phyloP scores from a whole-genome alignment of 2,888 invertebrate species.

The Leptopilina myrica region DNA sequence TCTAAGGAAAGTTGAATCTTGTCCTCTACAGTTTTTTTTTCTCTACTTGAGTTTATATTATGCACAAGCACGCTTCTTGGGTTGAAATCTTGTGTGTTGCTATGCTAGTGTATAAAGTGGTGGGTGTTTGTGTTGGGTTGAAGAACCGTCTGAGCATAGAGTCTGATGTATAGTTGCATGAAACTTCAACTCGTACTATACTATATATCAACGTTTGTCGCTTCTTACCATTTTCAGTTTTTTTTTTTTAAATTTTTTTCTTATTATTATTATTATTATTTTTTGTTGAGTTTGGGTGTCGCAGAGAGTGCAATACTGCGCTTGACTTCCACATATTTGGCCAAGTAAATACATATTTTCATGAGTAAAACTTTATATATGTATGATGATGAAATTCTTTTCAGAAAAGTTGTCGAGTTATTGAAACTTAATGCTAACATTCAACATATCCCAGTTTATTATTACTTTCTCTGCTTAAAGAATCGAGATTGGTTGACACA shows the following conservation, averaged over 20 bases:
- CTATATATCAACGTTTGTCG: constrained; percentile 37
- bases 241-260: background rate
- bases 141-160: constrained; percentile 62
- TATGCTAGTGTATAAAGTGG: constrained; percentile 52
- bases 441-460: constrained; percentile 16
- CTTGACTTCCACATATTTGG: background rate
- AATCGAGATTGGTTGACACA: background rate
- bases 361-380: background rate
- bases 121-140: constrained; percentile 55
- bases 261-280: too few relatives aligned
- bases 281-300: background rate
- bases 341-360: constrained; percentile 20
- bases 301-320: constrained; percentile 6
- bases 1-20: background rate
- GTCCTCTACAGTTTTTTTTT: background rate
- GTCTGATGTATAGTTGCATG: constrained; percentile 57
- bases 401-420: constrained; percentile 11
- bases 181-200: constrained; percentile 56
- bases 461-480: constrained; percentile 14
- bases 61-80: constrained; percentile 56
- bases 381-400: constrained; percentile 26
- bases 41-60: constrained; percentile 42
- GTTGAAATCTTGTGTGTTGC: constrained; percentile 46
- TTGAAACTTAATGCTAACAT: constrained; percentile 28
- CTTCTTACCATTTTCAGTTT: constrained; percentile 42